phyloP scores from a whole-genome alignment of 2,797 vertebrate species.

The Lutra lutra region DNA sequence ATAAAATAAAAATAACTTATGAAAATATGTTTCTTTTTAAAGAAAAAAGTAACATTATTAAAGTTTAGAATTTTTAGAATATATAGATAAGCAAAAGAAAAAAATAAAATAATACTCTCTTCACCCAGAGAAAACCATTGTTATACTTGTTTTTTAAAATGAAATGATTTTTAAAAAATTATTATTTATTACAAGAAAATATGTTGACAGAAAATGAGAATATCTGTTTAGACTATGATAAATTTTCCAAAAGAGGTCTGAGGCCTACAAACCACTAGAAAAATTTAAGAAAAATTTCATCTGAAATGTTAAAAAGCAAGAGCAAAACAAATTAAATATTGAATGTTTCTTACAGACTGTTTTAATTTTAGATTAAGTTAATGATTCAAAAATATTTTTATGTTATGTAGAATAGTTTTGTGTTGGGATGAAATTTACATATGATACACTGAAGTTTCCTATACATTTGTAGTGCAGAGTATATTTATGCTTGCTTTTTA shows the following conservation, averaged over 20 bases:
- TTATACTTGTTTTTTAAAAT: slow-evolving; percentile 30
- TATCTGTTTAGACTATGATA: not conserved
- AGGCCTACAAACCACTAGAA: not conserved
- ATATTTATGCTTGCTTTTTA: slow-evolving; percentile 37
- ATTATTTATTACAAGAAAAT: slow-evolving; percentile 13
- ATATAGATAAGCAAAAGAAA: slow-evolving; percentile 15
- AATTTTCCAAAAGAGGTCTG: not conserved
- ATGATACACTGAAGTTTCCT: not conserved
- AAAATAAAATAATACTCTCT: slow-evolving; percentile 26
- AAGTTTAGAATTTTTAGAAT: slow-evolving; percentile 25
- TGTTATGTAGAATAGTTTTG: slow-evolving; percentile 48
- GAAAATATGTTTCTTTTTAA: not conserved
- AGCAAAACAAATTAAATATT: not conserved
- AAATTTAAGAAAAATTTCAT: not conserved
- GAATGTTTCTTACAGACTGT: not conserved
- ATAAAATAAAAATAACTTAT: slow-evolving; percentile 41
- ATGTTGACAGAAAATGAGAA: slow-evolving; percentile 45
- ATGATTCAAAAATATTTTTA: slow-evolving; percentile 6
- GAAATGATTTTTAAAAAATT: not conserved
- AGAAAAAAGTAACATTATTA: not conserved
- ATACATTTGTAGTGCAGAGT: not conserved
- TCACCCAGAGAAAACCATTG: not conserved
- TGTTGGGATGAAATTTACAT: not conserved
- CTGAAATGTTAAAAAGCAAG: slow-evolving; percentile 25
- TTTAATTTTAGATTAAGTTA: slow-evolving; percentile 39